Evolutionary conservation across 2,888 invertebrate species (phyloP), one percentile per base, ranked within the genome.

Genomic region (Scelioninae gen. 1): DNA sequence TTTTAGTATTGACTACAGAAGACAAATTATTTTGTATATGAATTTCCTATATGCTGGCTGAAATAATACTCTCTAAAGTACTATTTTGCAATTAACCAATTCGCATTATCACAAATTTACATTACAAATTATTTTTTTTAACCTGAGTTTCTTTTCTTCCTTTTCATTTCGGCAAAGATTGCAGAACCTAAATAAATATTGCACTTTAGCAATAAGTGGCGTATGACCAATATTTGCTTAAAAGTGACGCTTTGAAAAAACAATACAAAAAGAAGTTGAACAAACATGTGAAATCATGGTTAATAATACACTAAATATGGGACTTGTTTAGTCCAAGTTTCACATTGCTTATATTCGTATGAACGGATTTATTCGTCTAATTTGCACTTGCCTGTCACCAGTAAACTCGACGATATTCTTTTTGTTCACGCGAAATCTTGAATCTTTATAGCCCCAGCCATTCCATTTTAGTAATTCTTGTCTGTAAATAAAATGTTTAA

Each of bases 381-480:
- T 75, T 63, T 45, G 38, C 68, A 82, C 93, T 93, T 92, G 97
- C 97, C 97, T 96, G 90, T 96, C 94, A 56, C 99, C 99, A 1
- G 95, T 96, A 91, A 99, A 98, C 83, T 94, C 94, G 58, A 97
- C 94, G n/a, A 94, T 92, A 5, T 93, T 93, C 82, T 94, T 94
- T 75, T 95, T 93, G 86, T 95, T 94, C 6, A 96, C 91, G 65
- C 94, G 92, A 92, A 99, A 99, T 92, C 95, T 95, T 0, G 98
- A 97, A 93, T 99, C 99, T 85, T 96, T 96, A 94, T 99, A 99
- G n/a, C 99, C 99, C 99, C 99, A 99, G 23, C 99, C 99, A 93
- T 99, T 98, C 99, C 99, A 99, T 93, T 98, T 99, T 63, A 99
- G 93, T 40, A 97, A 92, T 68, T 98, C 96, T 93, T 98, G 97